Percentiles rank a stretch among this genome's conserved stretches.
These are phyloP conservation scores for Ptilorrhoa leucosticta DNA, from an alignment of 2,113 vertebrate genomes.

Conservation along the genomic window DNA sequence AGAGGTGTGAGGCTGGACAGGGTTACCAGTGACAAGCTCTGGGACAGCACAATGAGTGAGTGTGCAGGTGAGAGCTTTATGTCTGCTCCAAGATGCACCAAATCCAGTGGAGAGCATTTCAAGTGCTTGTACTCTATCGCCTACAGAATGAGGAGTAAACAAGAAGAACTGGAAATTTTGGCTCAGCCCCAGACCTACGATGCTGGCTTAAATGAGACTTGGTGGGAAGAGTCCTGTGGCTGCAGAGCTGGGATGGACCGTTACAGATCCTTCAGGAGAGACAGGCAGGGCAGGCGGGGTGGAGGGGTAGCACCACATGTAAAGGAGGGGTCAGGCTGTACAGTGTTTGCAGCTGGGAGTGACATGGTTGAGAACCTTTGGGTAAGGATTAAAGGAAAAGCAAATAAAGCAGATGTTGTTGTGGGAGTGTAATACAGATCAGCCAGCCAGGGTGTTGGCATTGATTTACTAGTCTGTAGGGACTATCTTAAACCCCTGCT, in stretches of 20 bases:
- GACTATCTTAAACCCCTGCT: not conserved
- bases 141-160: not conserved
- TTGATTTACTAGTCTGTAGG: not conserved
- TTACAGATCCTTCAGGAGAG: not conserved
- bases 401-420: not conserved
- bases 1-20: not conserved
- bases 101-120: not conserved
- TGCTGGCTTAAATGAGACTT: not conserved
- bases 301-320: rapidly evolving
- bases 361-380: not conserved
- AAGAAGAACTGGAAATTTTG: not conserved
- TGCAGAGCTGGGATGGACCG: not conserved
- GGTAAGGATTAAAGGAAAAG: not conserved
- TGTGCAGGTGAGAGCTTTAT: not conserved
- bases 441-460: not conserved
- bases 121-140: rapidly evolving
- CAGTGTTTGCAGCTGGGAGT: not conserved
- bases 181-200: not conserved
- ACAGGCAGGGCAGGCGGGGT: not conserved
- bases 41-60: not conserved
- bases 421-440: not conserved
- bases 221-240: not conserved
- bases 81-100: not conserved
- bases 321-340: not conserved
- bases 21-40: not conserved